These are phyloP conservation scores for Microcebus jonahi DNA, from an alignment of 2,113 vertebrate species.

Conservation along the genomic window DNA sequence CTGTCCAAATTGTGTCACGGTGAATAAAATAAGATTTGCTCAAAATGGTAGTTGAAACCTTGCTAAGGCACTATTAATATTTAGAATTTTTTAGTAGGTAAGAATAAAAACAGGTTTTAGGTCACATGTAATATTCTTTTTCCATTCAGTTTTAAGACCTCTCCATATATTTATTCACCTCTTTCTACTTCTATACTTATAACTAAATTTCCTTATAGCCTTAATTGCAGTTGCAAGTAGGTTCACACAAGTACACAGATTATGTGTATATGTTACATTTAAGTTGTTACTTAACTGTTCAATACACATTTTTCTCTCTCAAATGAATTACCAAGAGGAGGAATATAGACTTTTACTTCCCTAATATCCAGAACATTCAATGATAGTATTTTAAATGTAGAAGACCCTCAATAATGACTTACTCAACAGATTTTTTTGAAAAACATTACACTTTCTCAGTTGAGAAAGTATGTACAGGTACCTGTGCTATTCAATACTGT, in stretches of 20 bases:
- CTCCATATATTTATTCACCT: background rate
- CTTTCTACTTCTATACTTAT: background rate
- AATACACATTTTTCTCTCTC: background rate
- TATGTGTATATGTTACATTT: background rate
- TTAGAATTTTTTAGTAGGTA: background rate
- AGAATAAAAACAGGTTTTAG: conserved; percentile 45
- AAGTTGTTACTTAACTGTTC: background rate
- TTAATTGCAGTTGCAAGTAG: conserved; percentile 29
- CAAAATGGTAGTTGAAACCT: conserved; percentile 47
- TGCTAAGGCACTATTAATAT: background rate
- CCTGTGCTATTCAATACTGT: background rate
- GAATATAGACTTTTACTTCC: background rate
- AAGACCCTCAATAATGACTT: background rate
- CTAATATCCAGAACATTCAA: background rate
- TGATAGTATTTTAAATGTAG: background rate
- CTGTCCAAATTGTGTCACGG: conserved; percentile 37
- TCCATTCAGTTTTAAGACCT: conserved; percentile 1
- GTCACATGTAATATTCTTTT: conserved; percentile 22
- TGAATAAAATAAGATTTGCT: conserved; percentile 45
- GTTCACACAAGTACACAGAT: background rate
- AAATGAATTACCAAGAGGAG: conserved; percentile 33
- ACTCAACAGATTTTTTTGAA: background rate
- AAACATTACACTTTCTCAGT: background rate
- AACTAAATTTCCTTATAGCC: conserved; percentile 1
- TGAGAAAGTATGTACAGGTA: background rate